Percentiles rank a stretch among this genome's conserved stretches.
Conservation (phyloP, 2,888 invertebrate genomes). For the Acanthopleura granulata region DNA sequence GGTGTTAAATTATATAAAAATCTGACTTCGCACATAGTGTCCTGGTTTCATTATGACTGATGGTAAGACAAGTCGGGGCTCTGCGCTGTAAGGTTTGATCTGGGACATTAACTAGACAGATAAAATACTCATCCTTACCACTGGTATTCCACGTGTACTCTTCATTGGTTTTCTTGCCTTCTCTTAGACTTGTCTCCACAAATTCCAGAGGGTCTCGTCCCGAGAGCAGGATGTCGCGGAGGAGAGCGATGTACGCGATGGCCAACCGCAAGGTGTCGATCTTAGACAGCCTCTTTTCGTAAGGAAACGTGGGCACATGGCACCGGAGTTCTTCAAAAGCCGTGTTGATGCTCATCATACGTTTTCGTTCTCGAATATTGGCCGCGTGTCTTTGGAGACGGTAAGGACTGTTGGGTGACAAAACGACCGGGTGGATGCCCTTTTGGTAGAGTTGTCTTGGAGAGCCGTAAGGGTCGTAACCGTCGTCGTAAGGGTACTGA, state of each 20-base stretch:
- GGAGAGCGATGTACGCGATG: conserved; percentile 95
- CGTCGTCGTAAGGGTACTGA: neutral
- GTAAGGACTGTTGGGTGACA: conserved; percentile 22
- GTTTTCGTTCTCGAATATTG: conserved; percentile 95
- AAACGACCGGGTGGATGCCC: neutral
- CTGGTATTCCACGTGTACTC: conserved; percentile 97
- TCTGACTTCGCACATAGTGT: no score
- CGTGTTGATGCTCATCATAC: conserved; percentile 93
- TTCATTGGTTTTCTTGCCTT: conserved; percentile 81
- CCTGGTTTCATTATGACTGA: no score
- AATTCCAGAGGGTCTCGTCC: conserved; percentile 93
- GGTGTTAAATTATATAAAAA: no score
- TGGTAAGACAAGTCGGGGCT: no score
- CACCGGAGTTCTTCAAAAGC: conserved; percentile 98
- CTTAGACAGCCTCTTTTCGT: conserved; percentile 97
- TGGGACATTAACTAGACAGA: no score
- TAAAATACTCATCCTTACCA: conserved; percentile 75
- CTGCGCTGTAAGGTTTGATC: no score
- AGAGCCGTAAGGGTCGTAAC: neutral
- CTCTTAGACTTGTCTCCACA: conserved; percentile 88
- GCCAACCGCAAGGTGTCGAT: conserved; percentile 97
- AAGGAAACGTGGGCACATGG: conserved; percentile 99
- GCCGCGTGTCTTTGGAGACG: conserved; percentile 90
- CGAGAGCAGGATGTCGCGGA: conserved; percentile 78
- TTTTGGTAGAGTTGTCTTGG: conserved; percentile 9